Evolutionary conservation across 2,113 vertebrate species (phyloP), one percentile per base, ranked within the genome.

Genomic region (Noctilio leporinus): DNA sequence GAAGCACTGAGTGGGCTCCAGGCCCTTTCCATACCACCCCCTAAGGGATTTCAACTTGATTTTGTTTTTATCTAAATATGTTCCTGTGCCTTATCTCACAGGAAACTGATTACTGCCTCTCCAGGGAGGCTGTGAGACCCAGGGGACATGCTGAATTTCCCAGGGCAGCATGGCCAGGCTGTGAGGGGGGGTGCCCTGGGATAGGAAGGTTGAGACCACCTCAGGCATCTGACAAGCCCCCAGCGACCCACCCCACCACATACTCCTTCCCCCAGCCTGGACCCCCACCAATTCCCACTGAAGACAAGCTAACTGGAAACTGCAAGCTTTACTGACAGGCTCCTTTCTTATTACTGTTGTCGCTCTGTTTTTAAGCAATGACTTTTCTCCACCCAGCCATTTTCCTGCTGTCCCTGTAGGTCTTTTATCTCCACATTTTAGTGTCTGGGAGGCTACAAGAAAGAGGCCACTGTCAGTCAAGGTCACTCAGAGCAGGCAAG

Each of bases 21-120:
- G 35, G 69, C 67, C 38, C 64, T 67, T 28, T 45, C 76, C 14
- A 55, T 22, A 53, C 20, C 75, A 65, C 9, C 38, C 67, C 83
- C 80, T 89, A 47, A 80, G 80, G 75, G 85, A 83, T 67, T 78
- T 93, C 35, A 35, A 89, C 24, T 87, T 87, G 64, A 90, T 72
- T 87, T 92, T 75, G 38, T 75, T 78, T 89, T 93, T 59, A 93
- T 83, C 76, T 95, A 94, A 97, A 73, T 87, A 62, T 70, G 78
- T 94, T 78, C 72, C 59, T 73, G n/a, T 33, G 76, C 45, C 69
- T 83, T 95, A 93, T 92, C 80, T 76, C 72, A 87, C 53, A 85
- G 81, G 88, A 96, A 91, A 77, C 62, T 10, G 2, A 77, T n/a
- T n/a, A 77, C n/a, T 70, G 47, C 70, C 65, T 73, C 75, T 95